These are phyloP conservation scores for Helicoverpa zea DNA, from an alignment of 1,140 invertebrate species.

Conservation along the genomic window DNA sequence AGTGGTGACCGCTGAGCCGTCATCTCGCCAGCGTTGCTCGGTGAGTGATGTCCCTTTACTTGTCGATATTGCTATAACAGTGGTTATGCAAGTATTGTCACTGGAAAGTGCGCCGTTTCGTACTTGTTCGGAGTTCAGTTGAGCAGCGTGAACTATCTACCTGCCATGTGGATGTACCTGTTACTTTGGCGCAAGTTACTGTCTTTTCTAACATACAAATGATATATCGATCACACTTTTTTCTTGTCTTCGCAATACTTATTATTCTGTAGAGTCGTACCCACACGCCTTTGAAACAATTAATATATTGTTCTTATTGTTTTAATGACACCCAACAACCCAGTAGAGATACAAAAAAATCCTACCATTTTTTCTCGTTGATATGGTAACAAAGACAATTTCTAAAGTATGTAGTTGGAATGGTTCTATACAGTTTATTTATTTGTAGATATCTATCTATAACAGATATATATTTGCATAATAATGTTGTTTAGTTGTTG, in stretches of 20 bases:
- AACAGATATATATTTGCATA: conserved; percentile 20
- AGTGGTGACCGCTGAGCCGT: conserved; percentile 59
- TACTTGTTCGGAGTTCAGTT: conserved; percentile 2
- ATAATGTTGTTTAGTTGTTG: conserved; percentile 34
- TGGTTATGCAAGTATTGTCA: conserved; percentile 39
- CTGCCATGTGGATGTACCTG: conserved; percentile 16
- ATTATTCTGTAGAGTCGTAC: background rate
- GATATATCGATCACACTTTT: conserved; percentile 8
- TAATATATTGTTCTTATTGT: background rate
- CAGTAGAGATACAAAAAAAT: too few relatives aligned
- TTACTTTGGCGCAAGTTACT: background rate
- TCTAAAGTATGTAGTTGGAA: background rate
- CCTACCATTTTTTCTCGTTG: too few relatives aligned
- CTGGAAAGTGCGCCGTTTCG: conserved; percentile 9
- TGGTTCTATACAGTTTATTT: background rate
- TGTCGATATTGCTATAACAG: conserved; percentile 4
- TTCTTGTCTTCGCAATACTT: background rate
- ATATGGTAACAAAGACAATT: background rate
- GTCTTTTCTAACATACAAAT: background rate
- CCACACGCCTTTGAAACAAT: background rate
- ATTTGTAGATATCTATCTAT: background rate
- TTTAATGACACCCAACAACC: background rate
- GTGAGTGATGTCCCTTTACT: conserved; percentile 62
- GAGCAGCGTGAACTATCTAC: conserved; percentile 22
- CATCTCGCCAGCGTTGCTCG: conserved; percentile 69